Conservation (phyloP, 2,113 vertebrate species). For the Podarcis raffonei region DNA sequence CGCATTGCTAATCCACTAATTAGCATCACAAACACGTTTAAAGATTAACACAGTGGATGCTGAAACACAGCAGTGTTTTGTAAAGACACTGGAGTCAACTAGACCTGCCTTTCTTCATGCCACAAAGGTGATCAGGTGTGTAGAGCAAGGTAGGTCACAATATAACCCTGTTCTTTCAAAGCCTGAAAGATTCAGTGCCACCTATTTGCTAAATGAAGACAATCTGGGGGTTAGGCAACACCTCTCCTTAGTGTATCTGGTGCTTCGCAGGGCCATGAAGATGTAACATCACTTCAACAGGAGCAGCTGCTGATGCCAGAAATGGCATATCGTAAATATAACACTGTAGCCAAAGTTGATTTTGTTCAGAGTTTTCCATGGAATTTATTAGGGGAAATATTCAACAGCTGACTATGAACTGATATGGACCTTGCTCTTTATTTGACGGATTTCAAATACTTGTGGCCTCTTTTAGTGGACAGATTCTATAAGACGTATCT, state of each 20-base stretch:
- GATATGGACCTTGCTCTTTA: no score
- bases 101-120: neutral
- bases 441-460: no score
- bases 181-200: no score
- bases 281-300: neutral
- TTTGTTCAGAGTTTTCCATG: neutral
- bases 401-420: no score
- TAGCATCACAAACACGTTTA: neutral
- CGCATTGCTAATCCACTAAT: constrained; percentile 43
- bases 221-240: neutral
- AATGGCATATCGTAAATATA: neutral
- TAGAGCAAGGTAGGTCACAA: accelerated
- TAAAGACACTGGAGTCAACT: constrained; percentile 4
- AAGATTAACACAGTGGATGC: constrained; percentile 17
- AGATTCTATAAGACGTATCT: no score
- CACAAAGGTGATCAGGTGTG: accelerated
- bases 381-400: neutral
- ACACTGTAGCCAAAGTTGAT: neutral
- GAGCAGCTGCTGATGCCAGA: neutral
- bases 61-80: neutral
- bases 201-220: neutral
- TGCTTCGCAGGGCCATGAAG: neutral
- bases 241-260: neutral
- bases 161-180: no score
- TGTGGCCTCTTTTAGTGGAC: no score